Evolutionary conservation across 2,113 vertebrate genomes (phyloP).

Genomic region (Mormyrus iriodes): DNA sequence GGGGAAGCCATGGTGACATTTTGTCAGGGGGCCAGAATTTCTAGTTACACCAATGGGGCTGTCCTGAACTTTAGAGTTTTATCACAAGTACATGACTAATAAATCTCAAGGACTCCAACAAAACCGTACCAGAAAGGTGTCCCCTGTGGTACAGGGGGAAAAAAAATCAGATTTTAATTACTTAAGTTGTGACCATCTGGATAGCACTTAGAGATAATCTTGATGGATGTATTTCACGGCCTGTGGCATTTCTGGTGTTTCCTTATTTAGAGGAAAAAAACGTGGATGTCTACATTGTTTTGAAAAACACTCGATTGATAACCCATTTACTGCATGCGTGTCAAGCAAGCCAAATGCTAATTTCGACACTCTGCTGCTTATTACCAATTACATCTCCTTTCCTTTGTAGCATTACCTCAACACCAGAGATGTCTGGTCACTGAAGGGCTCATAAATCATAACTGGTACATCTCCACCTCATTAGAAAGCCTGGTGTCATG

Average conservation of each 20-base stretch:
- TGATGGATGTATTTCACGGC: background rate
- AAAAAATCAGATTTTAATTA: background rate
- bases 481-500: slow-evolving; percentile 33
- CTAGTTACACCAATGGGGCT: background rate
- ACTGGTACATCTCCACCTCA: slow-evolving; percentile 24
- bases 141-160: background rate
- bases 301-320: background rate
- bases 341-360: background rate
- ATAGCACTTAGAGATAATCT: background rate
- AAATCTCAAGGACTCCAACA: background rate
- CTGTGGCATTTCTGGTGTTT: background rate
- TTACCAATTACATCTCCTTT: background rate
- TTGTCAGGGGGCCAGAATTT: background rate
- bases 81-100: background rate
- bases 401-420: background rate
- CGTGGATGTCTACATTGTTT: background rate
- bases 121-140: background rate
- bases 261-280: background rate
- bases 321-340: background rate
- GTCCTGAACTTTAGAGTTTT: background rate
- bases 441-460: background rate
- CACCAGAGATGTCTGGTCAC: background rate
- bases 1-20: background rate
- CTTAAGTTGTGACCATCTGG: background rate
- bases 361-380: background rate